Evolutionary conservation across 2,888 invertebrate species (phyloP), one percentile per base, ranked within the genome.

Genomic region (Nineta flava): DNA sequence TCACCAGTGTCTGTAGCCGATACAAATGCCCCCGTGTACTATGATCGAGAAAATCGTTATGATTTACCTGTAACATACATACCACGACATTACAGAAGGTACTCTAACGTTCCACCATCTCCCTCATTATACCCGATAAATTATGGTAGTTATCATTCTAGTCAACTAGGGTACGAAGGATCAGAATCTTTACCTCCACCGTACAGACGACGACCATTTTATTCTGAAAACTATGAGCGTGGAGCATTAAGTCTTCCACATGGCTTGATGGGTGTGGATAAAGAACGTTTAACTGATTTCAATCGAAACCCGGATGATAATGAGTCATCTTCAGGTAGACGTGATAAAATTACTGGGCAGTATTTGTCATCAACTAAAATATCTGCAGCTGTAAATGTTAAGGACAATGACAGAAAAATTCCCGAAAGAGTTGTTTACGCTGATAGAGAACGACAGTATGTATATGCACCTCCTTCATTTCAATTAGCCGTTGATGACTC

Each of bases 351-450:
- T 10, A 13, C 16, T 12, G 21, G 13, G 9, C 38, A n/a, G 4
- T n/a, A 13, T 15, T 35, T 59, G 41, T 61, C 62, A 57, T 64
- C 64, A 9, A 57, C 62, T 12, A 65, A 64, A 59, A 64, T 65
- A 54, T 60, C 62, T 13, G 61, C 64, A 43, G 64, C 64, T 56
- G 61, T 66, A 15, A 65, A 60, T 55, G 65, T 66, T 46, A 59
- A 62, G 38, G 64, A 65, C 54, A 57, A 63, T 46, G 64, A 65
- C 56, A 66, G 65, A 53, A 64, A 61, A 57, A 64, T 60, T 57
- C 66, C 66, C 0, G 66, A 66, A 55, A 60, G 65, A 55, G 58
- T 65, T 54, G 62, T 66, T 58, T 66, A 65, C 57, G 61, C 65
- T 3, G 63, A 65, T 49, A 60, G 60, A 26, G 62, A 63, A 51